Conservation (phyloP, 64 coral and sea anemone genomes). For the Montipora capricornis region DNA sequence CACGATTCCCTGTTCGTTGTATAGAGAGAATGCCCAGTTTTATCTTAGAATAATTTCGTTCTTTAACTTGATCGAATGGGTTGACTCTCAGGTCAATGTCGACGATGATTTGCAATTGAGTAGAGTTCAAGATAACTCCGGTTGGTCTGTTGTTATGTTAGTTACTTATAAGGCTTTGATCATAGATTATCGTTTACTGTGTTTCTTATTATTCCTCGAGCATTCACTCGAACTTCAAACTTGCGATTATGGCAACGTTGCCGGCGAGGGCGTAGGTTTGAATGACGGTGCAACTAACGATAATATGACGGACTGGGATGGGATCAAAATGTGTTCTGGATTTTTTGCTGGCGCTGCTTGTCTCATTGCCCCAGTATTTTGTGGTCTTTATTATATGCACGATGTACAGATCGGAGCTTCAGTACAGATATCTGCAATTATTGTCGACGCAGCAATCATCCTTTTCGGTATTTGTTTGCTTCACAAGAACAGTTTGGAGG, state of each 20-base stretch:
- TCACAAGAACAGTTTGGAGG: not conserved
- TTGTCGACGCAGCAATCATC: not conserved
- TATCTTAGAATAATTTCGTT: slow-evolving; percentile 79
- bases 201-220: slow-evolving; percentile 70
- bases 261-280: no score
- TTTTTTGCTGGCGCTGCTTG: not conserved
- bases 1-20: not conserved
- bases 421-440: not conserved
- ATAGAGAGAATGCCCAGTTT: slow-evolving; percentile 50
- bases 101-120: slow-evolving; percentile 6
- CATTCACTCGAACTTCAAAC: slow-evolving; percentile 3
- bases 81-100: slow-evolving; percentile 57
- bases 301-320: not conserved
- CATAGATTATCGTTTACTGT: slow-evolving; percentile 83
- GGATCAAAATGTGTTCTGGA: not conserved
- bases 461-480: not conserved
- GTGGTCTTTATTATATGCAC: not conserved
- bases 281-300: no score
- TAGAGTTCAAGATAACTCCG: not conserved
- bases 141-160: slow-evolving; percentile 41
- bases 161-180: slow-evolving; percentile 71
- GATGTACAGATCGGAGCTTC: not conserved
- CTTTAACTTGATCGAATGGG: slow-evolving; percentile 71
- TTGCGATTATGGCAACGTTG: not conserved
- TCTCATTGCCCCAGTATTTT: not conserved